These are phyloP conservation scores for Anolis sagrei DNA, from an alignment of 2,113 vertebrate species.

Conservation along the genomic window DNA sequence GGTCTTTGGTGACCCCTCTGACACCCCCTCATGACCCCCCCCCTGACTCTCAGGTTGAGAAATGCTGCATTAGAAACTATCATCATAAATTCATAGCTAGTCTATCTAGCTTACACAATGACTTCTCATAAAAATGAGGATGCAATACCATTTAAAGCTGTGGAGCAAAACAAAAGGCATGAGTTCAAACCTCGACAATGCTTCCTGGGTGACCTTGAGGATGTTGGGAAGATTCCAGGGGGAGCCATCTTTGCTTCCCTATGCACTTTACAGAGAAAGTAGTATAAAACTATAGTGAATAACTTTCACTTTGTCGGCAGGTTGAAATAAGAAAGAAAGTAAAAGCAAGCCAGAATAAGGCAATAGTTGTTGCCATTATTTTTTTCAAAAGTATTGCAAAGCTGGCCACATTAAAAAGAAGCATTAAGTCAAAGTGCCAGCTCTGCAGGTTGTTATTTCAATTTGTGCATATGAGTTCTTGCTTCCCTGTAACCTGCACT, in stretches of 20 bases:
- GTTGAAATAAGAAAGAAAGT: slow-evolving; percentile 45
- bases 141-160: neutral
- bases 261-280: neutral
- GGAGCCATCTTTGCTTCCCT: neutral
- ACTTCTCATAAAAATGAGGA: neutral
- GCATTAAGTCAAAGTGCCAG: slow-evolving; percentile 43
- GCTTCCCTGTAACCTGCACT: slow-evolving; percentile 40
- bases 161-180: neutral
- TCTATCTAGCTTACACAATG: neutral
- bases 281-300: neutral
- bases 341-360: slow-evolving; percentile 44
- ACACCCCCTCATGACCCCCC: too few relatives aligned
- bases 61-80: neutral
- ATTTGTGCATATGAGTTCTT: slow-evolving; percentile 49
- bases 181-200: neutral
- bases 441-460: slow-evolving; percentile 51
- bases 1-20: too few relatives aligned
- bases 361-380: slow-evolving; percentile 41
- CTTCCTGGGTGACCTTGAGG: neutral
- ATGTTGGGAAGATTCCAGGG: neutral
- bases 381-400: slow-evolving; percentile 50
- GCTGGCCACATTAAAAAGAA: slow-evolving; percentile 57
- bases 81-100: neutral
- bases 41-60: too few relatives aligned
- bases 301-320: neutral